Evolutionary conservation across 2,113 vertebrate species (phyloP).

Genomic region (Panthera leo): DNA sequence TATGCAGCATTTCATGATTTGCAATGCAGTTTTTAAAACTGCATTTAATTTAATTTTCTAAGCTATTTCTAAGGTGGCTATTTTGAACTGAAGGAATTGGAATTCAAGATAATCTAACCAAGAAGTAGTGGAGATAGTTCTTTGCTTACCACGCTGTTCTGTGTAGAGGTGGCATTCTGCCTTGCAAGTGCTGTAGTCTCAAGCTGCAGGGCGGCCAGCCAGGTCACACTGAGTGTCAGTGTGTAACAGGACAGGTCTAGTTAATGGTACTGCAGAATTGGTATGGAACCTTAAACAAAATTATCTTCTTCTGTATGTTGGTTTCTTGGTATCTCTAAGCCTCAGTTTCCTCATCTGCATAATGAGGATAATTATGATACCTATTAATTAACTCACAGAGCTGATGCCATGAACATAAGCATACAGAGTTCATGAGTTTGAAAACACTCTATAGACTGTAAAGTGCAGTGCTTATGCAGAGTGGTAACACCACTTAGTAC

Average conservation of each 20-base stretch:
- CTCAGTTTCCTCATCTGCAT: not conserved
- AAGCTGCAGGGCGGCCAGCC: not conserved
- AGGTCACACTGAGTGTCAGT: not conserved
- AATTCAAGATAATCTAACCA: not conserved
- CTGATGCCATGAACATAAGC: not conserved
- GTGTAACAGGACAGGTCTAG: not conserved
- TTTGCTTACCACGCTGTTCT: not conserved
- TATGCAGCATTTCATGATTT: not conserved
- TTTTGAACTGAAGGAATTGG: not conserved
- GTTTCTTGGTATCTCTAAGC: not conserved
- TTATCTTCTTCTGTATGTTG: not conserved
- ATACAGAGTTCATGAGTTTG: not conserved
- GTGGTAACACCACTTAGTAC: not conserved
- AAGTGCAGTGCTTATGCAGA: not conserved
- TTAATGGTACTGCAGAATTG: not conserved
- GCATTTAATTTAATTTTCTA: conserved; percentile 37
- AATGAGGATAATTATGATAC: not conserved
- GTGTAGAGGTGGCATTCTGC: not conserved
- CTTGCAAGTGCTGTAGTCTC: not conserved
- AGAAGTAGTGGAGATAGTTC: not conserved
- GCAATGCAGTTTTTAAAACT: not conserved
- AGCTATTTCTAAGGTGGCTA: not conserved
- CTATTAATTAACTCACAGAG: not conserved
- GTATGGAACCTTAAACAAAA: not conserved
- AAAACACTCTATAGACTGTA: not conserved